Percentiles rank a stretch among this genome's conserved stretches.
Conservation (phyloP, 2,888 invertebrate species). For the Pachliopta kotzebuea region DNA sequence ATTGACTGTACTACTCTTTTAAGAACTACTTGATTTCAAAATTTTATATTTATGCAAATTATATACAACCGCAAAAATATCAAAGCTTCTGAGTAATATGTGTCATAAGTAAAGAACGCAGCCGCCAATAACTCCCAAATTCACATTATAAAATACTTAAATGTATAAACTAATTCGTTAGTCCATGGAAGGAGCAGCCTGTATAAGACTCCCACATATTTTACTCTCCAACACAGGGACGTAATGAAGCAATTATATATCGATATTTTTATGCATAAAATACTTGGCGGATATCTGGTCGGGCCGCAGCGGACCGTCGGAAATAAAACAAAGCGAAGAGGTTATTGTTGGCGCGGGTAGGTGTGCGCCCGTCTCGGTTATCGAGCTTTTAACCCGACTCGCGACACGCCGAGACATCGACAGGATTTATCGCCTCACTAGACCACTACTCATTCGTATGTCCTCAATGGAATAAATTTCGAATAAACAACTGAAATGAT, state of each 20-base stretch:
- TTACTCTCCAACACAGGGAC: slow-evolving; percentile 78
- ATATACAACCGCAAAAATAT: slow-evolving; percentile 14
- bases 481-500: slow-evolving; percentile 67
- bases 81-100: slow-evolving; percentile 9
- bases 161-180: slow-evolving; percentile 33
- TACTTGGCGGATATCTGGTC: slow-evolving; percentile 75
- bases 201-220: slow-evolving; percentile 78
- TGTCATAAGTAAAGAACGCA: slow-evolving; percentile 1
- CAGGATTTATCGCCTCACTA: slow-evolving; percentile 77
- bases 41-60: slow-evolving; percentile 5
- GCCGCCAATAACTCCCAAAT: slow-evolving; percentile 40
- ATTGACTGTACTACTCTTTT: not conserved
- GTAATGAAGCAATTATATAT: slow-evolving; percentile 82
- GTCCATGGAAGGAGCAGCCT: slow-evolving; percentile 53
- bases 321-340: slow-evolving; percentile 74
- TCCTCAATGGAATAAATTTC: slow-evolving; percentile 70
- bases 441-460: slow-evolving; percentile 76
- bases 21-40: not conserved
- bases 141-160: slow-evolving; percentile 39
- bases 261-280: slow-evolving; percentile 81
- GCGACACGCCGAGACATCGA: slow-evolving; percentile 77
- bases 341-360: slow-evolving; percentile 78
- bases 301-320: slow-evolving; percentile 56
- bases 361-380: slow-evolving; percentile 75
- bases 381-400: slow-evolving; percentile 79